Evolutionary conservation across 2,113 vertebrate species (phyloP), one percentile per base, ranked within the genome.

Genomic region (Tursiops truncatus): DNA sequence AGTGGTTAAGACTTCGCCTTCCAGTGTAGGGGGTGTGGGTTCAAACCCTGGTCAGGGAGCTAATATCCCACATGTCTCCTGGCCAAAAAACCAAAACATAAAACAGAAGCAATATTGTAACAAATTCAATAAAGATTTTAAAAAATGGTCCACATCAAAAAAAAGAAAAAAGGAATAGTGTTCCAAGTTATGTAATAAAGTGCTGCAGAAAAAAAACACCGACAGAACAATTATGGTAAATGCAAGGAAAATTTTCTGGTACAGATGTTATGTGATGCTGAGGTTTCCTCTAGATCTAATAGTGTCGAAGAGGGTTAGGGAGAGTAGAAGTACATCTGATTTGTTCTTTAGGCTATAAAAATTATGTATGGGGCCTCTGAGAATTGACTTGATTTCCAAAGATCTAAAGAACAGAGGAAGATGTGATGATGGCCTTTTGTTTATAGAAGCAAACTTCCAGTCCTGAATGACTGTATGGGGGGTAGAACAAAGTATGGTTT

Each of bases 401-500:
- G 82, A 7, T 4, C 73, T 97, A 68, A 93, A 82, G 81, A 97
- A 79, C 93, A 92, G 65, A 76, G 92, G 36, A 47, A 97, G 85
- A 98, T 79, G 1, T 38, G 94, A 97, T 77, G 98, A 96, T 95
- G 68, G 77, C 56, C 89, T 98, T 98, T 97, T 98, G 76, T 92
- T 96, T 98, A 98, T 97, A 97, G 96, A 97, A 98, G 71, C 71
- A 97, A 91, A 85, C 56, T 93, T 96, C 18, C 70, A 96, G 92
- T 67, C 91, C 89, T 41, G 56, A 97, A 47, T 80, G 98, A 97
- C 76, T 97, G 67, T 70, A 89, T 97, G 41, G 92, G 70, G 74
- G 96, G 93, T 68, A 96, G 53, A 44, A 7, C 25, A 89, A 73
- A 95, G 96, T 98, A 98, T 98, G 98, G 97, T 98, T 98, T 98